Evolutionary conservation across 1,140 invertebrate genomes (phyloP), one percentile per base, ranked within the genome.

Genomic region (Hyposmocoma kahamanoa): DNA sequence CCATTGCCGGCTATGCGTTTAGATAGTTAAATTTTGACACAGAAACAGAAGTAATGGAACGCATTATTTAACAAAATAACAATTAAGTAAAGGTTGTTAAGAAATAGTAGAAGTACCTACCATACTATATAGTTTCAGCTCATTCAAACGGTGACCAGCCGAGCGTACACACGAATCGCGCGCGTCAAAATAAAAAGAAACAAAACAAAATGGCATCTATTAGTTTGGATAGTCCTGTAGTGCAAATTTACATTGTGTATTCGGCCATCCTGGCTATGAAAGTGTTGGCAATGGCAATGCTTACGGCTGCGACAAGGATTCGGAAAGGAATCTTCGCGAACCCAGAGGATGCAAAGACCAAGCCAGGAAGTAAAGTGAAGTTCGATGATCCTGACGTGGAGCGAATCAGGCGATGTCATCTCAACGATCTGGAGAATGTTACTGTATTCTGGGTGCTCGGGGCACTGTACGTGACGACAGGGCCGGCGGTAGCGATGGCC

Each of bases 361-460:
- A 67, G 22, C 18, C 32, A 8, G 13, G 19, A 41, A 67, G 65
- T 1, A 78, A 83, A 51, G 71, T 87, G 1, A 79, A 72, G 32
- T 62, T 57, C 15, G 84, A 88, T 56, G 87, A 88, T 52, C 67
- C 64, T 1, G 84, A 84, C 49, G 72, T 89, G 11, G 87, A 89
- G 67, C 67, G 87, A 53, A 67, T 86, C 21, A 60, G 74, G 42
- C 61, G 91, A 56, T 91, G 90, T 22, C 91, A 93, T 69, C 67
- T 89, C 45, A 93, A 93, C 61, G 92, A 93, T 67, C 57, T 93
- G 48, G 92, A 93, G 76, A 93, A 92, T 66, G 92, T 93, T 41
- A 77, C 89, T 0, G 73, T 89, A 1, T 93, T 92, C 67, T 84
- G 91, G 52, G 59, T 91, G 6, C 66, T 90, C 22, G 89, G 85